Evolutionary conservation across 2,888 invertebrate species (phyloP).

Genomic region (Tholera decimalis): DNA sequence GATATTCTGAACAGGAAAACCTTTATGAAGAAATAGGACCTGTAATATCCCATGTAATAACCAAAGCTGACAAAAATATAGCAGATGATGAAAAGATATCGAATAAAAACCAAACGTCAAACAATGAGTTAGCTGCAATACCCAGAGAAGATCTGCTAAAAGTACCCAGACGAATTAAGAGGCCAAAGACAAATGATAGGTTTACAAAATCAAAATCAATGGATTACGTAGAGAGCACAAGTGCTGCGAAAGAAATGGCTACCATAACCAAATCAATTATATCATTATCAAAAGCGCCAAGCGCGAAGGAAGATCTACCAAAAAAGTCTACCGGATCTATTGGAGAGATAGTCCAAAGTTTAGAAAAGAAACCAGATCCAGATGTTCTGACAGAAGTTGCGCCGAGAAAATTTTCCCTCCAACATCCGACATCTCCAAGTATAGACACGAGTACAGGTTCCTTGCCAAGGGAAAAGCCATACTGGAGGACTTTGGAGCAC

Average conservation of each 20-base stretch:
- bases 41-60: constrained; percentile 58
- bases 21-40: constrained; percentile 87
- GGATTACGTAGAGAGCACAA: constrained; percentile 43
- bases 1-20: constrained; percentile 80
- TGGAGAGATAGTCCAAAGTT: constrained; percentile 75
- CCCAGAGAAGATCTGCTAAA: constrained; percentile 83
- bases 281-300: constrained; percentile 83
- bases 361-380: constrained; percentile 72
- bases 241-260: constrained; percentile 73
- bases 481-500: constrained; percentile 88
- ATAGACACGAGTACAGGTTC: constrained; percentile 79
- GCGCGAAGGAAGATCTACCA: constrained; percentile 76
- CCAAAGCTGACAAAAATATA: constrained; percentile 78
- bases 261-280: constrained; percentile 83
- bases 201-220: constrained; percentile 53
- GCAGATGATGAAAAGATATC: constrained; percentile 87
- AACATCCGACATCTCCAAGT: constrained; percentile 72
- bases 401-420: constrained; percentile 81
- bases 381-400: constrained; percentile 68
- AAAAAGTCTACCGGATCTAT: constrained; percentile 72
- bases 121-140: constrained; percentile 77
- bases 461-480: constrained; percentile 81
- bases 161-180: constrained; percentile 85
- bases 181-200: constrained; percentile 76
- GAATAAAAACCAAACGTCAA: constrained; percentile 68